Evolutionary conservation across 2,113 vertebrate genomes (phyloP), one percentile per base, ranked within the genome.

Genomic region (Muntiacus reevesi): DNA sequence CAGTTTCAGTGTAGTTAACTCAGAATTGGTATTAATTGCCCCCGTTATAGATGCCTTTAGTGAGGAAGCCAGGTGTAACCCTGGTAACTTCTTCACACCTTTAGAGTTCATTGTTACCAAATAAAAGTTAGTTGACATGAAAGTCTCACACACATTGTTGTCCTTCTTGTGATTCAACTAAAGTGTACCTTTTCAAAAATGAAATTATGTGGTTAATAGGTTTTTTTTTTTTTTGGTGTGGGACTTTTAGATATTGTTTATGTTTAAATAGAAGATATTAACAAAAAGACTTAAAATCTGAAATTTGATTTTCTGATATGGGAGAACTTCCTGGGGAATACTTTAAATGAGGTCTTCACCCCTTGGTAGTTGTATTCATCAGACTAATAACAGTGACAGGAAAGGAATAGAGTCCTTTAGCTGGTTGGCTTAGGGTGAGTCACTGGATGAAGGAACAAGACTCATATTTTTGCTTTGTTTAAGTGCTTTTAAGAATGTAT

Each of bases 1-100:
- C 62, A 98, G 98, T 98, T 98, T 98, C 98, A 97, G 33, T 79
- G 98, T 98, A 98, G 97, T 98, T 97, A 98, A 97, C 7, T 30
- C 97, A 97, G 97, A 96, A 92, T 97, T 96, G 84, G 62, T 92
- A 84, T 98, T 98, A 98, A 99, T 99, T 98, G 98, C 95, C 91
- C 62, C 90, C 74, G 89, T 96, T 98, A 17, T 33, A 91, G 89
- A 62, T 85, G 54, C 40, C 15, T 97, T 97, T 96, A 74, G 94
- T 96, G 96, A 98, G 94, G 94, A 98, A 97, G 91, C 96, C 87
- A 87, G 87, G 97, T 81, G 97, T 97, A 98, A 97, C 59, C 88
- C 95, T 92, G 94, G 94, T 97, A 96, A 78, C 89, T 91, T 94
- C 89, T 98, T 91, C 74, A 96, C 83, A 94, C n/a, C 88, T 76